Conservation (phyloP, 2,888 invertebrate species). For the Leptopterna dolabrata region DNA sequence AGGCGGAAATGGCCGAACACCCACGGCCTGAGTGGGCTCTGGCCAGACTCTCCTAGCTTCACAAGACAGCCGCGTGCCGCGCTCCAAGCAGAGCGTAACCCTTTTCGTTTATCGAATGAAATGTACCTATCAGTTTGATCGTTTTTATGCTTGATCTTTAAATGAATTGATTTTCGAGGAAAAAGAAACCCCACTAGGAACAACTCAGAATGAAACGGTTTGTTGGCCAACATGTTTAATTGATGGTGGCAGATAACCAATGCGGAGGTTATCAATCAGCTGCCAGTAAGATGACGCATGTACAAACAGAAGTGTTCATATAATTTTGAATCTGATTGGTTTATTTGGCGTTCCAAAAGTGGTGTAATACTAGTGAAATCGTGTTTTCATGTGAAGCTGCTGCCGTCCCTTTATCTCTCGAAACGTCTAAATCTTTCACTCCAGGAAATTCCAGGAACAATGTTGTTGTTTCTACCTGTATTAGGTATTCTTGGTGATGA, state of each 20-base stretch:
- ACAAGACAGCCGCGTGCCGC: too few species aligned
- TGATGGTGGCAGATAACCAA: neutral
- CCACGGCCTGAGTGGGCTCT: too few species aligned
- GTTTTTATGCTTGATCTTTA: too few species aligned
- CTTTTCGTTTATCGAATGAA: too few species aligned
- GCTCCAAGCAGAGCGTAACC: too few species aligned
- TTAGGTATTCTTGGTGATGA: neutral
- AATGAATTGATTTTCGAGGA: too few species aligned
- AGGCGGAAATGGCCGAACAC: too few species aligned
- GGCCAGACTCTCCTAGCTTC: too few species aligned
- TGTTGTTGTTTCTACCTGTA: neutral
- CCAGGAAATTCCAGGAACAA: neutral
- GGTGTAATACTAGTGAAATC: neutral
- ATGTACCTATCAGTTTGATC: too few species aligned
- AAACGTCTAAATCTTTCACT: neutral
- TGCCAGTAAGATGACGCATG: constrained; percentile 36
- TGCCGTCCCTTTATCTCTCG: neutral
- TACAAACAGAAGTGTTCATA: constrained; percentile 22
- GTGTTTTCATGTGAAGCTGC: neutral
- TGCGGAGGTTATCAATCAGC: constrained; percentile 30
- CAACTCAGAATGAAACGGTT: too few species aligned
- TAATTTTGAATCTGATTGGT: neutral
- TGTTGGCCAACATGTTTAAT: neutral
- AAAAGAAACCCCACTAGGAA: too few species aligned
- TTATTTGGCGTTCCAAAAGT: neutral